A percentile compares a stretch with the other conserved stretches of the same genome.
phyloP scores from a whole-genome alignment of 2,113 vertebrate genomes.

The Danio rerio region DNA sequence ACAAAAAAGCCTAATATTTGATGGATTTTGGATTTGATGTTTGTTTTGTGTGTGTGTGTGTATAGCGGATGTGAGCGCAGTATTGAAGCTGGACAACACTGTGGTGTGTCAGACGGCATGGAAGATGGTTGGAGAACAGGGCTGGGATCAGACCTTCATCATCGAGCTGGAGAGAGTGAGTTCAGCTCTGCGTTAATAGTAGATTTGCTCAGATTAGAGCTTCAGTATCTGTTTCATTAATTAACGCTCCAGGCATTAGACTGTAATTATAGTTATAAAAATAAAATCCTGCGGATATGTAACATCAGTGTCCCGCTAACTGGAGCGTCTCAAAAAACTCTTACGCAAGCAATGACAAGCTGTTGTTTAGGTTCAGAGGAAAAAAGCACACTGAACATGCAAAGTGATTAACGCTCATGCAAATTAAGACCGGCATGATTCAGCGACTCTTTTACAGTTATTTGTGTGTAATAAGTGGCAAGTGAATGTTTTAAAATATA shows the following conservation, averaged over 20 bases:
- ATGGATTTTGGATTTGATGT: too few relatives aligned
- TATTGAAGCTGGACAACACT: constrained; percentile 86
- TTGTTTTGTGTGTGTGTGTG: constrained; percentile 29
- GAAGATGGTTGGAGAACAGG: constrained; percentile 80
- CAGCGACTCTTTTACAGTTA: background rate
- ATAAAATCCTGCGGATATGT: background rate
- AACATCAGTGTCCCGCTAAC: background rate
- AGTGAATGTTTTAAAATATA: background rate
- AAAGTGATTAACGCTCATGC: background rate
- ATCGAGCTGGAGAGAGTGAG: constrained; percentile 89
- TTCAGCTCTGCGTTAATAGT: constrained; percentile 5
- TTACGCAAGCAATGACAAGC: background rate
- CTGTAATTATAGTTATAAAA: constrained; percentile 19
- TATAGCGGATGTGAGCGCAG: constrained; percentile 85
- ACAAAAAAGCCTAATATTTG: too few relatives aligned
- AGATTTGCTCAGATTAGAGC: constrained; percentile 12
- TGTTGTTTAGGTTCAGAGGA: background rate
- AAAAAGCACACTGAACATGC: background rate
- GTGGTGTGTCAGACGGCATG: constrained; percentile 87
- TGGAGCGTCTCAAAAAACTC: constrained; percentile 9
- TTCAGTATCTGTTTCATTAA: background rate
- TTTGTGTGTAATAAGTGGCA: background rate
- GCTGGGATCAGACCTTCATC: constrained; percentile 89
- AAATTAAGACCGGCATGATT: background rate
- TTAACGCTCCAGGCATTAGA: constrained; percentile 1